These are phyloP conservation scores for Ceuthmochares aereus DNA, from an alignment of 2,113 vertebrate genomes.

Conservation along the genomic window DNA sequence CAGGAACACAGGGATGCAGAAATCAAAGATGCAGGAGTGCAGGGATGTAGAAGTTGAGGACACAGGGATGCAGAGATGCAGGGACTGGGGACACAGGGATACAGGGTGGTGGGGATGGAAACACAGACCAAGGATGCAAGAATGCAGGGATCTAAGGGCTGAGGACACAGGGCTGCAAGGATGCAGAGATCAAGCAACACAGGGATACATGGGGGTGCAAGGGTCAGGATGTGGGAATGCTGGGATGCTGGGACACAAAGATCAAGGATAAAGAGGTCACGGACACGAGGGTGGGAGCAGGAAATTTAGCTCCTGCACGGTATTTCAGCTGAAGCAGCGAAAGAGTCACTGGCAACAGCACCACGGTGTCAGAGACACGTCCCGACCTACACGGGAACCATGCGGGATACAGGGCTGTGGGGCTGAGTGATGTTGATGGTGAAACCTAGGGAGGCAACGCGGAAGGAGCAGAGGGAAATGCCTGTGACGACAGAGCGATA, in stretches of 20 bases:
- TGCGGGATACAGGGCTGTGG: neutral
- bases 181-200: neutral
- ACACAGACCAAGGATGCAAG: no score
- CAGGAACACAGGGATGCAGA: no score
- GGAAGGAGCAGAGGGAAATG: neutral
- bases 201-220: neutral
- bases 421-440: neutral
- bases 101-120: neutral
- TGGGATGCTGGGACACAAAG: neutral
- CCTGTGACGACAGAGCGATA: neutral
- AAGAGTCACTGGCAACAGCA: fast-evolving
- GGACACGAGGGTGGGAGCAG: neutral
- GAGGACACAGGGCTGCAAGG: neutral
- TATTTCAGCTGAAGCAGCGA: neutral
- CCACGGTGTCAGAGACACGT: neutral
- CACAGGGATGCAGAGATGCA: neutral
- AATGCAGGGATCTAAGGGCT: neutral
- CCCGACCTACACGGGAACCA: neutral
- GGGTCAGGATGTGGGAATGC: neutral
- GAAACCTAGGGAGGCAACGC: neutral
- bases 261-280: neutral
- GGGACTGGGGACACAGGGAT: no score
- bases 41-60: neutral
- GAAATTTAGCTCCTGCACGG: neutral
- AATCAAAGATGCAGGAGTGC: no score